These are phyloP conservation scores for Scolanthus callimorphus DNA, from an alignment of 92 coral and sea anemone genomes.

Conservation along the genomic window DNA sequence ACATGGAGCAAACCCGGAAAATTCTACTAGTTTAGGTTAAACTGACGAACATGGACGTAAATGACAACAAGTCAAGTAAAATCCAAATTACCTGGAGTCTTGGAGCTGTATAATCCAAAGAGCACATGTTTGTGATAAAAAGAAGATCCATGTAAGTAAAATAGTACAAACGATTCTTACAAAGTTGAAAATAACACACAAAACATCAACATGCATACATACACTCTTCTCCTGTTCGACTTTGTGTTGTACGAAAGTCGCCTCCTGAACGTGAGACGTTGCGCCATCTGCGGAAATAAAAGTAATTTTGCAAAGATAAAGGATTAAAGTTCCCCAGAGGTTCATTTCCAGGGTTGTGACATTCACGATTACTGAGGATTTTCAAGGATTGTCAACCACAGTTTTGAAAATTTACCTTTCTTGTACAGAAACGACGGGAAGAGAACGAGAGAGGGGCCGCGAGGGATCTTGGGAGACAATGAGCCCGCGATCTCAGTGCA, in stretches of 20 bases:
- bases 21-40: too few species aligned
- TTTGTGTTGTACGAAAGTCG: slow-evolving; percentile 97
- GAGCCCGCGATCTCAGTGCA: slow-evolving; percentile 62
- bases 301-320: slow-evolving; percentile 7
- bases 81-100: slow-evolving; percentile 99
- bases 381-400: slow-evolving; percentile 38
- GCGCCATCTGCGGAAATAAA: slow-evolving; percentile 75
- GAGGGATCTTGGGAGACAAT: slow-evolving; percentile 59
- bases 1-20: too few species aligned
- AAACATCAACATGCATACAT: too few species aligned
- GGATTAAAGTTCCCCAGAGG: slow-evolving; percentile 1
- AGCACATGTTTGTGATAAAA: slow-evolving; percentile 5
- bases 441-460: slow-evolving; percentile 65
- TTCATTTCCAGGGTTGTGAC: neutral
- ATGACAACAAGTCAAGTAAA: too few species aligned
- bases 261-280: slow-evolving; percentile 95
- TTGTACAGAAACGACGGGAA: slow-evolving; percentile 63
- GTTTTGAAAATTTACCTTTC: slow-evolving; percentile 9
- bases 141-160: too few species aligned
- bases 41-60: too few species aligned
- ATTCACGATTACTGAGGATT: slow-evolving; percentile 39
- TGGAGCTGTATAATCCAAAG: slow-evolving; percentile 61
- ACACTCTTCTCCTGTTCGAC: slow-evolving; percentile 93
- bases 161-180: too few species aligned
- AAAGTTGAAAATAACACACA: too few species aligned